These are phyloP conservation scores for Mallateleia sp. DNA, from an alignment of 2,888 invertebrate genomes.

Conservation along the genomic window DNA sequence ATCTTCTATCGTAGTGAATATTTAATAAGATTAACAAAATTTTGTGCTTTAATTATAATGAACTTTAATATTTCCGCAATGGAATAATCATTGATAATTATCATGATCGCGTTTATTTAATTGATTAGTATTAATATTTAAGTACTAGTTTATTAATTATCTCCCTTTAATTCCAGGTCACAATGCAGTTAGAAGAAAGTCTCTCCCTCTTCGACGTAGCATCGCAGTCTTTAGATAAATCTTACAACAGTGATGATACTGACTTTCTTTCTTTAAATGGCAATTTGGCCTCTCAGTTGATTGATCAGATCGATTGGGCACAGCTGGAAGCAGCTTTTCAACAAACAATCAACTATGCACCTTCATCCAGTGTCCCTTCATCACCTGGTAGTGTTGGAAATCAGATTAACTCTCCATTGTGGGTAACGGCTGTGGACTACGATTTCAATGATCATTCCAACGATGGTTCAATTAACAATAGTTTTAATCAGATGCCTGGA, in stretches of 20 bases:
- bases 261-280: slow-evolving; percentile 44
- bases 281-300: no score
- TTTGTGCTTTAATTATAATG: no score
- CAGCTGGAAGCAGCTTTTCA: slow-evolving; percentile 84
- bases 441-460: slow-evolving; percentile 83
- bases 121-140: no score
- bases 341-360: slow-evolving; percentile 79
- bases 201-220: slow-evolving; percentile 50
- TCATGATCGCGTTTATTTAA: no score
- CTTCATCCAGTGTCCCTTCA: slow-evolving; percentile 67
- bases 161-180: slow-evolving; percentile 10
- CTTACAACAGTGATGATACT: slow-evolving; percentile 61
- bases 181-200: slow-evolving; percentile 77
- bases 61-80: no score
- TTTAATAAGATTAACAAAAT: no score
- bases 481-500: neutral
- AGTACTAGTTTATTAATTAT: no score
- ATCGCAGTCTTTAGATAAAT: slow-evolving; percentile 39
- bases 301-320: slow-evolving; percentile 84
- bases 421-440: slow-evolving; percentile 77
- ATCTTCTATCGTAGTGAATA: no score
- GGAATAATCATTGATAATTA: no score
- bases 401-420: slow-evolving; percentile 84
- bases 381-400: slow-evolving; percentile 85
- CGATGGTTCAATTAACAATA: slow-evolving; percentile 64